These are phyloP conservation scores for Xestia ashworthii DNA, from an alignment of 2,888 invertebrate species.

Conservation along the genomic window DNA sequence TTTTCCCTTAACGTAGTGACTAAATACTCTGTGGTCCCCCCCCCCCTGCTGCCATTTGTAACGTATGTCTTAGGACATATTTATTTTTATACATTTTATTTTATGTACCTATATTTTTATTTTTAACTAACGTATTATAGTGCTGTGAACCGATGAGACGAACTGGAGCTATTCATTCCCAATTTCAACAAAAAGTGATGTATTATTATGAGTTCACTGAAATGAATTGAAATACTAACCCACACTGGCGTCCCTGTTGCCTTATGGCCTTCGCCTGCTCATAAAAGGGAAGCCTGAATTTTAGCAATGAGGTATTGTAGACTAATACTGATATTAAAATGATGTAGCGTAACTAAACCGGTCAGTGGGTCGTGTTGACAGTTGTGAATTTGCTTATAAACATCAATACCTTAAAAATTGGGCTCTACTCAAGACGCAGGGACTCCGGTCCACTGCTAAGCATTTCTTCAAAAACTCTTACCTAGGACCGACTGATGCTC, in stretches of 20 bases:
- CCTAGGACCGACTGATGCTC: not conserved
- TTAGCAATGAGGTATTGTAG: no score
- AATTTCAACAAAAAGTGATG: slow-evolving; percentile 1
- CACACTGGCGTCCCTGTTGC: not conserved
- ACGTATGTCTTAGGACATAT: slow-evolving; percentile 11
- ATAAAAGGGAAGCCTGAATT: not conserved
- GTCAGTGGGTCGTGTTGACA: no score
- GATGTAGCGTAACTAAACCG: not conserved
- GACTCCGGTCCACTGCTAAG: not conserved
- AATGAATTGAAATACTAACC: not conserved
- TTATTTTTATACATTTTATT: not conserved
- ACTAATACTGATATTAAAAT: not conserved
- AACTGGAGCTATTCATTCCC: slow-evolving; percentile 13
- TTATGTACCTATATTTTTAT: slow-evolving; percentile 3
- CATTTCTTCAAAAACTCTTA: not conserved
- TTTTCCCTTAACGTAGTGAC: no score
- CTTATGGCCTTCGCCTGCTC: not conserved
- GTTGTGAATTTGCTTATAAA: not conserved
- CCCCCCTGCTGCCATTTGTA: not conserved
- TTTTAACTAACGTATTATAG: slow-evolving; percentile 5
- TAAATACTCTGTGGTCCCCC: no score
- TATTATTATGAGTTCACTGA: slow-evolving; percentile 26
- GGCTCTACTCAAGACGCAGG: no score
- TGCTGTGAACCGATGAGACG: slow-evolving; percentile 42
- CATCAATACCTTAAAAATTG: no score